Conservation (phyloP, 2,113 vertebrate genomes). For the Tringa solitaria region DNA sequence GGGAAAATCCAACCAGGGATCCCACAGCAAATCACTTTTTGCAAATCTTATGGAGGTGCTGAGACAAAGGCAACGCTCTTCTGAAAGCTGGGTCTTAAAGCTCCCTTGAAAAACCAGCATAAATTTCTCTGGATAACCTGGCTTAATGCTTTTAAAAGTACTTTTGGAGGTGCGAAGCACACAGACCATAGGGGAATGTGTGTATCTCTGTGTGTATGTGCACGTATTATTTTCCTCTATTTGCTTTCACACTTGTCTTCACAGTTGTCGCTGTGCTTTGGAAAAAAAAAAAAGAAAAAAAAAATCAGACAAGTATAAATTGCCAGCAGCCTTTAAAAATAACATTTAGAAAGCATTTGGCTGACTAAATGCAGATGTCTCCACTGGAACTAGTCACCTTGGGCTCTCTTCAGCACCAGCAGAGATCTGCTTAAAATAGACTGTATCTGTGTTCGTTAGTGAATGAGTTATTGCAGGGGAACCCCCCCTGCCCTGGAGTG, state of each 20-base stretch:
- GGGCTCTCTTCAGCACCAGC: not conserved
- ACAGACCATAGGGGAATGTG: not conserved
- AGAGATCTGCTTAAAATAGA: not conserved
- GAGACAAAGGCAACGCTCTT: not conserved
- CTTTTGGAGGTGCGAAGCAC: not conserved
- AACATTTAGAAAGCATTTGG: not conserved
- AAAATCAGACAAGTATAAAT: not conserved
- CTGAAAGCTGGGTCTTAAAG: not conserved
- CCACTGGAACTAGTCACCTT: not conserved
- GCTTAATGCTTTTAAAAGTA: not conserved
- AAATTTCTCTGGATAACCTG: not conserved
- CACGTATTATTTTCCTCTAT: not conserved
- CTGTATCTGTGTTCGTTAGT: not conserved
- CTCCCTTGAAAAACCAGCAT: not conserved
- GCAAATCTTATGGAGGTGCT: not conserved
- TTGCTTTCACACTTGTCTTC: not conserved
- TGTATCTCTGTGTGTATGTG: not conserved
- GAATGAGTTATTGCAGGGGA: not conserved
- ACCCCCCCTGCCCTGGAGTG: not conserved
- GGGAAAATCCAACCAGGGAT: not conserved
- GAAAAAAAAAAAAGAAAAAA: not conserved
- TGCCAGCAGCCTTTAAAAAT: not conserved
- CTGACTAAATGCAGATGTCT: conserved; percentile 9
- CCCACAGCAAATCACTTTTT: not conserved
- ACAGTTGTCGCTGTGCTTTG: not conserved